phyloP scores from a whole-genome alignment of 2,797 vertebrate genomes.

The Megaceryle alcyon region DNA sequence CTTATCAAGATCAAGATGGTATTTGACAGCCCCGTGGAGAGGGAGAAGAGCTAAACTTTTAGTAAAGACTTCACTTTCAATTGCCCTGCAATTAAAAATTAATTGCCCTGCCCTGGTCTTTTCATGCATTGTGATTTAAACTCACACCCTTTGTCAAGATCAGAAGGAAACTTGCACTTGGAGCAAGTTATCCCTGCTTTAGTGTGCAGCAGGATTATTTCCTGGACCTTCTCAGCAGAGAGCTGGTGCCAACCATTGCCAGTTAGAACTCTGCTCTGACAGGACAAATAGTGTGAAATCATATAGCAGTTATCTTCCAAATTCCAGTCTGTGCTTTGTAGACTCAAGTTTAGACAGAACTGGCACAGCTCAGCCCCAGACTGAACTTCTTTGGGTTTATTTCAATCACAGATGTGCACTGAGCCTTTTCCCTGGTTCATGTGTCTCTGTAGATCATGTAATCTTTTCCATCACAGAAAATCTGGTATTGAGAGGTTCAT shows the following conservation, averaged over 20 bases:
- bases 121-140: background rate
- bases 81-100: fast-evolving
- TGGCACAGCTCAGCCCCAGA: constrained; percentile 1
- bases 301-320: background rate
- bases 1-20: background rate
- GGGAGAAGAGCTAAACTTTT: background rate
- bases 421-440: constrained; percentile 17
- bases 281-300: background rate
- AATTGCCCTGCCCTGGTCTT: no score
- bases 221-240: background rate
- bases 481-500: background rate
- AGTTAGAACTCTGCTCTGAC: background rate
- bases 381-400: constrained; percentile 8
- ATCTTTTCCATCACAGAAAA: constrained; percentile 57
- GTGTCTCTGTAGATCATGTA: background rate
- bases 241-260: background rate
- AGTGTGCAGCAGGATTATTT: background rate
- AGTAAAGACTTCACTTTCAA: background rate
- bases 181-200: background rate
- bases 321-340: background rate
- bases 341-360: background rate
- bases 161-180: background rate
- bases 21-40: background rate
- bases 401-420: constrained; percentile 42
- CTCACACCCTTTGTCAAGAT: background rate